Evolutionary conservation across 2,888 invertebrate genomes (phyloP).

Genomic region (Colletes collaris): DNA sequence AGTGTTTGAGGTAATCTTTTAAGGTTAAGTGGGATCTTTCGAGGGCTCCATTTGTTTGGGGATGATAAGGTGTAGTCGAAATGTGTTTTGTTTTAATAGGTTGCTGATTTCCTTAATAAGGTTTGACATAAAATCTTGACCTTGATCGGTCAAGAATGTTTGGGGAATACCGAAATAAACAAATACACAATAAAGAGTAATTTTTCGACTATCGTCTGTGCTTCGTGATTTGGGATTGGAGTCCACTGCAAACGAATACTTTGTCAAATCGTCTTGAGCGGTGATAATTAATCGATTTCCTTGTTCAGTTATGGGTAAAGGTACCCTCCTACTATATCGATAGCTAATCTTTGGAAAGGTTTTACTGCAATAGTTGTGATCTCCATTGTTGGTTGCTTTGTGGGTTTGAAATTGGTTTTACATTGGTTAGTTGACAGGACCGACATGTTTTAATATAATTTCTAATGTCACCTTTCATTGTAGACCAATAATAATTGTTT

Average conservation of each 20-base stretch:
- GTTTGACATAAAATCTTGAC: slow-evolving; percentile 10
- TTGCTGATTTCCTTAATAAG: slow-evolving; percentile 1
- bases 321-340: slow-evolving; percentile 12
- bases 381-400: not conserved
- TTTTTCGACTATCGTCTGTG: slow-evolving; percentile 11
- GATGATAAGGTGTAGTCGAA: slow-evolving; percentile 3
- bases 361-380: slow-evolving; percentile 3
- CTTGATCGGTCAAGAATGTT: not conserved
- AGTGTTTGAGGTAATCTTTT: slow-evolving; percentile 15
- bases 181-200: slow-evolving; percentile 4
- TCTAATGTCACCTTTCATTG: slow-evolving; percentile 12
- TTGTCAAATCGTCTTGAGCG: slow-evolving; percentile 4
- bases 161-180: slow-evolving; percentile 7
- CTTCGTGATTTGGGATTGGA: slow-evolving; percentile 14
- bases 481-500: slow-evolving; percentile 5
- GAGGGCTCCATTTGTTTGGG: slow-evolving; percentile 3
- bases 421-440: slow-evolving; percentile 3
- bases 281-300: slow-evolving; percentile 15
- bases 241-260: not conserved
- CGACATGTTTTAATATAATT: slow-evolving; percentile 10
- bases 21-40: slow-evolving; percentile 17
- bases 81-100: slow-evolving; percentile 1
- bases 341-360: slow-evolving; percentile 12
- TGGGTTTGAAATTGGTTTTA: slow-evolving; percentile 11
- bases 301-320: slow-evolving; percentile 15